Conservation (phyloP, 1,140 invertebrate species). For the Drosophila grimshawi region DNA sequence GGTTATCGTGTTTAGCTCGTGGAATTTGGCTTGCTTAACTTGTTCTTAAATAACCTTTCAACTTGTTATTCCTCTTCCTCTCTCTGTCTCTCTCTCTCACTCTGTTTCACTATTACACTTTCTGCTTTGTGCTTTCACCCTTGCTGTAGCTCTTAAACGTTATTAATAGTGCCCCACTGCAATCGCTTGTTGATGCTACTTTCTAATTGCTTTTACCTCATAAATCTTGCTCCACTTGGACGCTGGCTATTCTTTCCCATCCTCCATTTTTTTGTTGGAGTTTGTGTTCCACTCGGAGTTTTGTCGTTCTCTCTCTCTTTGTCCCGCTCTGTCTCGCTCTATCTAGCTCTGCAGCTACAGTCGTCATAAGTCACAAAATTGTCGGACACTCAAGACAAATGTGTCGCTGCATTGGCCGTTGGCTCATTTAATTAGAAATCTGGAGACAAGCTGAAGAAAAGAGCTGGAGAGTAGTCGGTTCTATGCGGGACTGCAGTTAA, state of each 20-base stretch:
- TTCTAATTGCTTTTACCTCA: slow-evolving; percentile 82
- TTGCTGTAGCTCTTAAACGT: slow-evolving; percentile 26
- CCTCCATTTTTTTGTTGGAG: background rate
- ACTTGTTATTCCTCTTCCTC: background rate
- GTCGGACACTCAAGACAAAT: slow-evolving; percentile 78
- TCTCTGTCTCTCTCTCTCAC: background rate
- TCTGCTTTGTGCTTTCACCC: background rate
- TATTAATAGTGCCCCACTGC: slow-evolving; percentile 65
- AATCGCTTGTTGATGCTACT: slow-evolving; percentile 74
- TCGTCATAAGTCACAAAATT: slow-evolving; percentile 79
- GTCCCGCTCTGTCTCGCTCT: slow-evolving; percentile 17
- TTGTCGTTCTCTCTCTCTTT: slow-evolving; percentile 35
- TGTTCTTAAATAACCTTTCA: background rate
- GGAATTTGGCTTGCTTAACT: background rate
- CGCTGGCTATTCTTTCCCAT: slow-evolving; percentile 12
- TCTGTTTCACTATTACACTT: no score
- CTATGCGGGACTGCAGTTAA: slow-evolving; percentile 55
- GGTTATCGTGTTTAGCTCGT: background rate
- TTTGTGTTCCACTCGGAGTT: background rate
- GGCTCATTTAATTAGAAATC: slow-evolving; percentile 78
- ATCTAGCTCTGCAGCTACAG: slow-evolving; percentile 46
- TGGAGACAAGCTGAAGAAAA: slow-evolving; percentile 36
- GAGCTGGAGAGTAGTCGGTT: slow-evolving; percentile 1
- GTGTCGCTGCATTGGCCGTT: slow-evolving; percentile 63
- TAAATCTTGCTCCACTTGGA: slow-evolving; percentile 59